These are phyloP conservation scores for Elephas maximus DNA, from an alignment of 2,113 vertebrate genomes.

Conservation along the genomic window DNA sequence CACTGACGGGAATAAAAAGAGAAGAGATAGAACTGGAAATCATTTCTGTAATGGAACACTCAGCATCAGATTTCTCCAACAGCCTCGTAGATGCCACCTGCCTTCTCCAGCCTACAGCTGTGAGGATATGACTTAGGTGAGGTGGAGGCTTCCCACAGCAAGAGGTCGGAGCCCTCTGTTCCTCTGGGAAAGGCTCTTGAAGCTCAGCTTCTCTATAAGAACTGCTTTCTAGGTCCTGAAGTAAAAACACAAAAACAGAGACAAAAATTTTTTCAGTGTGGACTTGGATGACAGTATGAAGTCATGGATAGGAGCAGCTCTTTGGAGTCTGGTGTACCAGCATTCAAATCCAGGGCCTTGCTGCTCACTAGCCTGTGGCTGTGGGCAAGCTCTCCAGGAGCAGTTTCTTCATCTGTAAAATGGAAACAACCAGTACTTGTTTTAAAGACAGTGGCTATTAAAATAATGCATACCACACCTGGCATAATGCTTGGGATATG, in stretches of 20 bases:
- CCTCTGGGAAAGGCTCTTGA: background rate
- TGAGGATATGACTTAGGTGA: background rate
- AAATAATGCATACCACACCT: background rate
- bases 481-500: rapidly evolving
- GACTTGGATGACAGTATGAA: background rate
- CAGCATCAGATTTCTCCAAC: too few species aligned
- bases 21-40: background rate
- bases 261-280: background rate
- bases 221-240: background rate
- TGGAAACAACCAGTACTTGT: background rate
- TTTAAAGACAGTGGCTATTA: background rate
- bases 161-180: background rate
- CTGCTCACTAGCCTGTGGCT: too few species aligned
- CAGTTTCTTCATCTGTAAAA: background rate
- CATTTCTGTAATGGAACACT: background rate
- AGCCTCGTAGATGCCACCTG: background rate
- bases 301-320: background rate
- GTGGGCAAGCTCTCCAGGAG: background rate
- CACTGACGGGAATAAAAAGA: slow-evolving; percentile 27
- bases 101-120: background rate
- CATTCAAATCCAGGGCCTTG: background rate
- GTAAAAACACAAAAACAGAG: background rate
- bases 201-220: background rate
- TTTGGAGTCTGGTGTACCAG: background rate
- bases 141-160: background rate